Base-by-base conservation (phyloP, 2,888 invertebrate genomes). In the Lasioglossum oenotherae region DNA sequence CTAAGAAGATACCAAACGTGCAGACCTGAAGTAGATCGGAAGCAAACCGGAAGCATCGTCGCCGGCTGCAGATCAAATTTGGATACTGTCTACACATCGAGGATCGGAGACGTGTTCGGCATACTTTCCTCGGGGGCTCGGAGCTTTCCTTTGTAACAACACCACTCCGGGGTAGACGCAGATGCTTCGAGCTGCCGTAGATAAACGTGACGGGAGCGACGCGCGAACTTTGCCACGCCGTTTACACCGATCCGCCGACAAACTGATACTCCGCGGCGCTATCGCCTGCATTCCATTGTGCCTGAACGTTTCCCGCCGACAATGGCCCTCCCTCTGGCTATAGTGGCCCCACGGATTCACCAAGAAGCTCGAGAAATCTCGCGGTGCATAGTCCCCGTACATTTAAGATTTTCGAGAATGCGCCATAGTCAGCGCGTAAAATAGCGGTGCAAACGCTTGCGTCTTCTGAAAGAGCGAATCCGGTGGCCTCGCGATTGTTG, bases 401-500 rank as follows among this genome's bases (percentile, higher is more conserved):
- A 60, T 53, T 82, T 80, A 60, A 82, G 82, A 82, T 80, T 82
- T 80, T 80, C 74, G 74, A 80, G 74, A 82, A 74, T 72, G 80
- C 82, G 38, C 23, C 38, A 46, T 46, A 31, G n/a, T 31, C 27
- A 31, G 38, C n/a, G 46, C 46, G 31, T 80, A 80, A 80, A 80
- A 82, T 74, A 75, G 14, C 71, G 23, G 35, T 10, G 53, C 23
- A 38, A 2, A 19, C 31, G 60, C 12, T 67, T 5, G 16, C 38
- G 38, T 23, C 60, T 60, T 46, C 74, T 75, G 74, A 75, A 71
- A 71, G 57, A 41, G 31, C 46, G 23, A 69, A 38, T 69, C 38
- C 6, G 57, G 57, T n/a, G n/a, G 27, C 14, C 60, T 12, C 27
- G 60, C 27, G 60, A 60, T 60, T 60, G 14, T 60, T 14, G n/a